Evolutionary conservation across 2,888 invertebrate species (phyloP), one percentile per base, ranked within the genome.

Genomic region (Spisula solida): DNA sequence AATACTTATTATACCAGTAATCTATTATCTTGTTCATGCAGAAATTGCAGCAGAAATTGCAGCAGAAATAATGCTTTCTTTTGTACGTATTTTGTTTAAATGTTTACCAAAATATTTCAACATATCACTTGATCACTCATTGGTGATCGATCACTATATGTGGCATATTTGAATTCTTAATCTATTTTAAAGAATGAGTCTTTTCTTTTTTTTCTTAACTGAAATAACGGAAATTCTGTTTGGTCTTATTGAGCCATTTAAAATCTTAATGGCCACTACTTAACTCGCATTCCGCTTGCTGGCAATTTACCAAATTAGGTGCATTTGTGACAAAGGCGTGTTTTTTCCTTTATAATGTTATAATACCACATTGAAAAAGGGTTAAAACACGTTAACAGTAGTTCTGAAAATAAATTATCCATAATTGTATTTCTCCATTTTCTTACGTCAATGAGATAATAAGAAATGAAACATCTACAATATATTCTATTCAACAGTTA

Each of bases 291-390:
- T 79, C 34, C 41, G n/a, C n/a, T 78, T 51, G 55, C 47, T 83
- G 83, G 87, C 87, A 83, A 56, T 20, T 41, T 25, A 60, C 87
- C 83, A 87, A 83, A 60, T 79, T 78, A 34, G 79, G 82, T 87
- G 79, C 82, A 82, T 25, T n/a, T 78, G n/a, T 87, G 79, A 87
- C 87, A 83, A 82, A 82, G 82, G 34, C 60, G 29, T 82, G 66
- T 86, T 78, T 78, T 75, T 87, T 75, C 56, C 56, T 29, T 56
- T 79, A 51, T 55, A 79, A 78, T 79, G 51, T 56, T 79, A 51
- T 55, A 85, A 78, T 79, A 51, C 48, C 56, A 56, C 31, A 79
- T 56, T 85, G 55, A 85, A 78, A 55, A 85, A 79, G 60, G 82
- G 87, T 87, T 87, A 82, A 82, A 75, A 75, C 66, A 70, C 60